Conservation (phyloP, 2,888 invertebrate species). For the Parasteatoda lunata region DNA sequence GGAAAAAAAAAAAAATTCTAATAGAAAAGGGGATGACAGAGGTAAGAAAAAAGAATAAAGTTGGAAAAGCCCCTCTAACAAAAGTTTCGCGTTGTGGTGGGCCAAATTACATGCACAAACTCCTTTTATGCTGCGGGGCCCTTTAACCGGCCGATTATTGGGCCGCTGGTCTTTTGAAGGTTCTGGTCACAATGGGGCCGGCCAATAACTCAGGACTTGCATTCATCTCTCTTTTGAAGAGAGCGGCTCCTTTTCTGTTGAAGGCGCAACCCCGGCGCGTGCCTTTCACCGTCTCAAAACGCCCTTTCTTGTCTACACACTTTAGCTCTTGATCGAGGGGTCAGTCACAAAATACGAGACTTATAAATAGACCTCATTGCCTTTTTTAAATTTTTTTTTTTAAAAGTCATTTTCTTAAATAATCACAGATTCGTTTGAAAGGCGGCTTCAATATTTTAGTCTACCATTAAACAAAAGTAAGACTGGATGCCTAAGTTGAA, state of each 20-base stretch:
- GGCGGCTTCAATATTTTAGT: no score
- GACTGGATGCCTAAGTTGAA: no score
- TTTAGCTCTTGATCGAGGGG: neutral
- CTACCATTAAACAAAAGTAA: no score
- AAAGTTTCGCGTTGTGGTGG: conserved; percentile 45
- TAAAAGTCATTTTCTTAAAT: no score
- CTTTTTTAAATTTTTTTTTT: no score
- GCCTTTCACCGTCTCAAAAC: conserved; percentile 7
- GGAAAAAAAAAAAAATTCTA: conserved; percentile 8
- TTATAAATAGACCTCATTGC: no score
- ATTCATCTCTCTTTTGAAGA: conserved; percentile 59
- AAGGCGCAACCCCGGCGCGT: conserved; percentile 41
- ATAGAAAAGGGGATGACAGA: neutral
- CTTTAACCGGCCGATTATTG: conserved; percentile 67
- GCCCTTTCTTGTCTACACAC: conserved; percentile 29
- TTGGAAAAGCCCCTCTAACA: conserved; percentile 39
- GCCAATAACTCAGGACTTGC: conserved; percentile 63
- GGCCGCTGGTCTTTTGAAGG: conserved; percentile 54
- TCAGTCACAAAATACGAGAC: neutral
- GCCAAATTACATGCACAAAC: conserved; percentile 68
- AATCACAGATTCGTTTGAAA: no score
- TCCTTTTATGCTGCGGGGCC: conserved; percentile 49
- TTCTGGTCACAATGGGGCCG: conserved; percentile 57
- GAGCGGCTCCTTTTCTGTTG: conserved; percentile 9
- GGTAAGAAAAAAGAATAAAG: neutral